Evolutionary conservation across 2,797 vertebrate species (phyloP), one percentile per base, ranked within the genome.

Genomic region (Crax fasciolata): DNA sequence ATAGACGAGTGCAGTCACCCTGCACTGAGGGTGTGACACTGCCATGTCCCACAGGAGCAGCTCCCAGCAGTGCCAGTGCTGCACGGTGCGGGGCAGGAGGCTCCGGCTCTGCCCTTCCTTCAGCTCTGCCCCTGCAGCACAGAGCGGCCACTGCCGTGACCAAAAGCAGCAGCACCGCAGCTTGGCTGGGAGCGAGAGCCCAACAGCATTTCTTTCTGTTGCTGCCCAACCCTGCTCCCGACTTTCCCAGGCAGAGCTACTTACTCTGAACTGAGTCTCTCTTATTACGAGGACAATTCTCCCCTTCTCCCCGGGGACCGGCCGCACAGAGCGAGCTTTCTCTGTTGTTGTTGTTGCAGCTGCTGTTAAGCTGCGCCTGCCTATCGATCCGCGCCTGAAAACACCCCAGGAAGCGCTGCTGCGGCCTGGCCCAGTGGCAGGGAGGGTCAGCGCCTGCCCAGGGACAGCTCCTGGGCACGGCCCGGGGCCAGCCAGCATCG

Each of bases 361-460:
- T 70, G 90, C 73, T 91, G 92, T 92, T 94, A 82, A 93, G 93
- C 90, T 28, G 38, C 2, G 68, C 84, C 94, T 35, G 4, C 17
- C 0, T 6, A 97, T 96, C 70, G 43, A 97, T 95, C 81, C 61
- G 1, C 0, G 9, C 57, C 75, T 83, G 90, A 21, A 89, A 95
- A 93, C 91, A 63, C 92, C 75, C 80, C 12, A 46, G 43, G 32
- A 71, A 82, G 58, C 0, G 1, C 0, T 35, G 13, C 80, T 90
- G 38, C 75, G 87, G 89, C 24, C 3, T 2, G 88, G 80, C 63
- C 35, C 35, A 8, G 35, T 8, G 35, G 35, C 35, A 35, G 35
- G 8, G 35, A 35, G 35, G 35, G 35, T 35, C 35, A 35, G 35
- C 35, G 35, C 35, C 35, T 35, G 35, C 35, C 35, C 35, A 35